These are phyloP conservation scores for Rutpela maculata DNA, from an alignment of 2,888 invertebrate species.

Conservation along the genomic window DNA sequence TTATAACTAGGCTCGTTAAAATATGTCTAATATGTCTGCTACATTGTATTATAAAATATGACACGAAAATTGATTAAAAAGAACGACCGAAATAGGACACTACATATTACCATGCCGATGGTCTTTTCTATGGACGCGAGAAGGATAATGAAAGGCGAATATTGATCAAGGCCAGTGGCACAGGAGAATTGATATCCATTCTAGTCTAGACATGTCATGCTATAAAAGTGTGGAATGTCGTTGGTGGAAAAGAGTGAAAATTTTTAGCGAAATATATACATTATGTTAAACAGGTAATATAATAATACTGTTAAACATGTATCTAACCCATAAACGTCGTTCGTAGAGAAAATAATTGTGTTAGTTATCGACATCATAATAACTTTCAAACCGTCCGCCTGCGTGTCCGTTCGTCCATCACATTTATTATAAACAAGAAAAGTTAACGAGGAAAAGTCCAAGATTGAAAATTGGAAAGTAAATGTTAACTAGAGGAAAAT, in stretches of 20 bases:
- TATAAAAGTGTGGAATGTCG: not conserved
- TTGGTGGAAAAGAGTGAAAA: not conserved
- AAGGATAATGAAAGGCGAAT: not conserved
- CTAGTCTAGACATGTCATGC: not conserved
- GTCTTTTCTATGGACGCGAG: not conserved
- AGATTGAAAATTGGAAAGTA: no score
- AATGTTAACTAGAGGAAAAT: no score
- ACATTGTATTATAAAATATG: not conserved
- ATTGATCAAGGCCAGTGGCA: constrained; percentile 10
- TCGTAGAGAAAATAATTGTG: no score
- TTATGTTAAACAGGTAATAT: no score
- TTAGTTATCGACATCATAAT: no score
- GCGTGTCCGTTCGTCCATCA: no score
- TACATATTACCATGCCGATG: not conserved
- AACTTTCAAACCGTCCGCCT: no score
- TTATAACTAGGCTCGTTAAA: no score
- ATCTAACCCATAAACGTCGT: no score
- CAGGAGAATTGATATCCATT: not conserved
- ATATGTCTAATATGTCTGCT: not conserved
- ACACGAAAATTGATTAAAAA: not conserved
- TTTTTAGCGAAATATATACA: not conserved
- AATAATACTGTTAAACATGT: no score
- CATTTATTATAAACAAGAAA: no score
- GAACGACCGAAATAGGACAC: not conserved
- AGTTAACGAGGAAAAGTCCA: no score